Percentiles rank a stretch among this genome's conserved stretches.
These are phyloP conservation scores for Drosophila gunungcola DNA, from an alignment of 1,140 invertebrate species.

Conservation along the genomic window DNA sequence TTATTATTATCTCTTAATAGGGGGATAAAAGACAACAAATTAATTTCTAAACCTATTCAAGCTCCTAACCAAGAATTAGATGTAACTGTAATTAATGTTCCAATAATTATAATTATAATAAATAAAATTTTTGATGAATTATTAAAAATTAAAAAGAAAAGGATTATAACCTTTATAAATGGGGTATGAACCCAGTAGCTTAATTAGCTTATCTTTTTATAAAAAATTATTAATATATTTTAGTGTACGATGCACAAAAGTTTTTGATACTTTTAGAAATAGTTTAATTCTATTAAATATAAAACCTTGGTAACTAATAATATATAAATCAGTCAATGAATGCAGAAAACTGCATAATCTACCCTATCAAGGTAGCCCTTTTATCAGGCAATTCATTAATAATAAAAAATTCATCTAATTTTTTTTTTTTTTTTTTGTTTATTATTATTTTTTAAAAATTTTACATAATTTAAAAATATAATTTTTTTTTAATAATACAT, in stretches of 20 bases:
- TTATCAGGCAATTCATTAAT: slow-evolving; percentile 86
- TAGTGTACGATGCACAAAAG: slow-evolving; percentile 86
- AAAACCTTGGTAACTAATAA: slow-evolving; percentile 70
- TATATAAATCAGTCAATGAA: too few species aligned
- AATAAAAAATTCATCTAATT: slow-evolving; percentile 27
- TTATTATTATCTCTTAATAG: slow-evolving; percentile 85
- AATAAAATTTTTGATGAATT: slow-evolving; percentile 85
- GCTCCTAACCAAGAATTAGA: slow-evolving; percentile 85
- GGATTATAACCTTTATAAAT: slow-evolving; percentile 85
- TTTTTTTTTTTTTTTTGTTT: slow-evolving; percentile 65
- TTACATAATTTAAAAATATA: slow-evolving; percentile 4
- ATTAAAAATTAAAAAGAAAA: slow-evolving; percentile 85
- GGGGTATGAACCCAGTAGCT: slow-evolving; percentile 86
- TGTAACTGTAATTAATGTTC: slow-evolving; percentile 85
- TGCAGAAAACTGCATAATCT: too few species aligned
- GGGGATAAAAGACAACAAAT: slow-evolving; percentile 86
- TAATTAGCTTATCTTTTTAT: slow-evolving; percentile 86
- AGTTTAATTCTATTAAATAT: slow-evolving; percentile 86
- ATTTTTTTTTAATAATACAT: slow-evolving; percentile 12
- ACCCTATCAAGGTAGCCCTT: slow-evolving; percentile 86
- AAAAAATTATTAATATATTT: slow-evolving; percentile 67
- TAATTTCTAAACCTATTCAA: slow-evolving; percentile 87
- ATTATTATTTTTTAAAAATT: slow-evolving; percentile 32
- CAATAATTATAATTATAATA: slow-evolving; percentile 84
- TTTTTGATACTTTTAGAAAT: slow-evolving; percentile 86